Evolutionary conservation across 2,113 vertebrate genomes (phyloP).

Genomic region (Trichomycterus rosablanca): DNA sequence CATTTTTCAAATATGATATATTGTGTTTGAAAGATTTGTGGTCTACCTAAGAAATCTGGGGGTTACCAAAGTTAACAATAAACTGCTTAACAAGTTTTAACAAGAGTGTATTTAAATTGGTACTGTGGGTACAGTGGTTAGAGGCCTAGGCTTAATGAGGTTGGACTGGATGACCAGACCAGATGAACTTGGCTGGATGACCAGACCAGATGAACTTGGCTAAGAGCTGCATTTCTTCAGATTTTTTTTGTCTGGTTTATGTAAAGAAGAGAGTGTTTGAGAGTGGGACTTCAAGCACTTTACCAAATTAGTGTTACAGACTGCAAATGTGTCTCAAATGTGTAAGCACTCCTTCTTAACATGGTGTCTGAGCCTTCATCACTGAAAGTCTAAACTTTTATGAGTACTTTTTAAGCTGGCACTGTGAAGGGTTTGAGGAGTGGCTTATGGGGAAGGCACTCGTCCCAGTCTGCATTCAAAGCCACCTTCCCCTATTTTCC

Average conservation of each 20-base stretch:
- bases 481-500: constrained; percentile 47
- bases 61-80: neutral
- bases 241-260: constrained; percentile 51
- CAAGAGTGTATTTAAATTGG: neutral
- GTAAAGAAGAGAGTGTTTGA: neutral
- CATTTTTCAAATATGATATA: neutral
- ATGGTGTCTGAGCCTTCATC: constrained; percentile 34
- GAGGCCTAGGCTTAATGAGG: constrained; percentile 22
- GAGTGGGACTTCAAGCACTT: constrained; percentile 30
- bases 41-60: neutral
- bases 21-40: neutral
- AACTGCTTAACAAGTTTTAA: neutral
- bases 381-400: constrained; percentile 45
- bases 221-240: constrained; percentile 43
- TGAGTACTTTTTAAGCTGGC: constrained; percentile 36
- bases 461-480: constrained; percentile 46
- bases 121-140: neutral
- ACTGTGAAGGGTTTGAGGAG: constrained; percentile 30
- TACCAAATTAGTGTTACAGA: constrained; percentile 45
- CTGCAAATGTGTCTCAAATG: constrained; percentile 39
- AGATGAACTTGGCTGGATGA: constrained; percentile 16
- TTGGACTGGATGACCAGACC: constrained; percentile 35
- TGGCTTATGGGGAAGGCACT: constrained; percentile 37
- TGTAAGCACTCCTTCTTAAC: constrained; percentile 35
- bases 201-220: constrained; percentile 26